A percentile compares a stretch with the other conserved stretches of the same genome.
Conservation (phyloP, 2,113 vertebrate species). For the Perognathus longimembris region DNA sequence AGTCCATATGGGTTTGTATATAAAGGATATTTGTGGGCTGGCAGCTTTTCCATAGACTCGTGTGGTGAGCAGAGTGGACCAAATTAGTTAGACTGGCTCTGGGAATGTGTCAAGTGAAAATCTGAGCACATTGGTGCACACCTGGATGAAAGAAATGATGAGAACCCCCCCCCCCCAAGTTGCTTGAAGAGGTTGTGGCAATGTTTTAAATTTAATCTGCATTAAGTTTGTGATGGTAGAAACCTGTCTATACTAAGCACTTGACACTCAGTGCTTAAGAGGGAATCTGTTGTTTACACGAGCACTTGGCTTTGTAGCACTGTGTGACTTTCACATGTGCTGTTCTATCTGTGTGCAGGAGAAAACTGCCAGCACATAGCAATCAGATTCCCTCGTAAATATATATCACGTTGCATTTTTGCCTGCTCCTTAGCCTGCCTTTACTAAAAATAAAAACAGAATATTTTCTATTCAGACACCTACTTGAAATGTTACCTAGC, state of each 20-base stretch:
- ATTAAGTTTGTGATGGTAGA: slow-evolving; percentile 37
- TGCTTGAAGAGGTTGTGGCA: background rate
- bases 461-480: background rate
- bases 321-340: slow-evolving; percentile 3
- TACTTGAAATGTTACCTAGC: slow-evolving; percentile 20
- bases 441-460: background rate
- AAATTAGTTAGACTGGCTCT: slow-evolving; percentile 33
- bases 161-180: background rate
- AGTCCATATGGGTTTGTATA: slow-evolving; percentile 69
- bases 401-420: background rate
- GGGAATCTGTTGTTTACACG: background rate
- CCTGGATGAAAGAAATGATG: slow-evolving; percentile 44
- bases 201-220: slow-evolving; percentile 58
- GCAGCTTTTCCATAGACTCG: slow-evolving; percentile 47
- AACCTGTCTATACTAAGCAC: background rate
- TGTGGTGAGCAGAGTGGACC: slow-evolving; percentile 39
- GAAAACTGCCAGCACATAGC: background rate
- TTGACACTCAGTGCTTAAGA: slow-evolving; percentile 49
- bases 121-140: background rate
- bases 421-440: background rate
- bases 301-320: background rate
- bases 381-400: background rate
- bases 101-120: background rate
- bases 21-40: slow-evolving; percentile 71
- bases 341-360: background rate